phyloP scores from a whole-genome alignment of 2,797 vertebrate genomes.

The Cirrhinus mrigala region DNA sequence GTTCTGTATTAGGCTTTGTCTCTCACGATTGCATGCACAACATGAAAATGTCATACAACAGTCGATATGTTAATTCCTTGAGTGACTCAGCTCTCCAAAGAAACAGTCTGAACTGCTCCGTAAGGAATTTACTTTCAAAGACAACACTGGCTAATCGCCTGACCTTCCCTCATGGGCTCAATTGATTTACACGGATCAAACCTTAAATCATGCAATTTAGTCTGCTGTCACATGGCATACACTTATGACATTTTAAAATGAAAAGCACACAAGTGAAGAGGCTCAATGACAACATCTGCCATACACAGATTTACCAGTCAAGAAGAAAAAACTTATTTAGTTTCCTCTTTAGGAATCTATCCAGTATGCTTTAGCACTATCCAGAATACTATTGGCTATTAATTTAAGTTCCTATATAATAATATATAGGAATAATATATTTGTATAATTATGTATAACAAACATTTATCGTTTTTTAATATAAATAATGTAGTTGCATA shows the following conservation, averaged over 20 bases:
- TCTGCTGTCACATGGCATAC: conserved; percentile 62
- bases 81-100: conserved; percentile 7
- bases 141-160: conserved; percentile 38
- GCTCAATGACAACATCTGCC: conserved; percentile 58
- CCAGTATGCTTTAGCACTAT: background rate
- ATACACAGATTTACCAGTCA: conserved; percentile 43
- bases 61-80: conserved; percentile 38
- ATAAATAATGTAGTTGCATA: background rate
- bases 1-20: background rate
- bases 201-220: conserved; percentile 58
- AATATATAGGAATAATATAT: conserved; percentile 8
- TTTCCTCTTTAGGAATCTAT: background rate
- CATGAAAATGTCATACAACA: conserved; percentile 22
- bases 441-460: background rate
- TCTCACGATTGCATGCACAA: background rate
- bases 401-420: background rate
- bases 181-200: conserved; percentile 60
- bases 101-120: conserved; percentile 35
- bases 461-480: too few species aligned
- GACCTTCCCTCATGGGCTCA: conserved; percentile 45
- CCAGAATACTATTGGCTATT: background rate
- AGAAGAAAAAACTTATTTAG: background rate
- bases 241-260: conserved; percentile 64
- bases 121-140: conserved; percentile 43
- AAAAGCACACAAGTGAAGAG: conserved; percentile 51